Conservation (phyloP, 1,140 invertebrate species). For the Battus philenor region DNA sequence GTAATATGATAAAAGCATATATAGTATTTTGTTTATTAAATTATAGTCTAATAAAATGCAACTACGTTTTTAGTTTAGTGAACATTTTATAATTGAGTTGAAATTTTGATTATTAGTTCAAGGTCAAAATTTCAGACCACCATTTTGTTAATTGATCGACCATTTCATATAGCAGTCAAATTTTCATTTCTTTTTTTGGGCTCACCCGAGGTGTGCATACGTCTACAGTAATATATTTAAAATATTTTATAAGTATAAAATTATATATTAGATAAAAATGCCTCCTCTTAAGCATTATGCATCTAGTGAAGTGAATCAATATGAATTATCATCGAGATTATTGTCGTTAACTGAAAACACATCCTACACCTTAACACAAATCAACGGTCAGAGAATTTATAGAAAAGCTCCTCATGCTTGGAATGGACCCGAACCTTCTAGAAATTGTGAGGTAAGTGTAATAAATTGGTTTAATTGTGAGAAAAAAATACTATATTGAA, state of each 20-base stretch:
- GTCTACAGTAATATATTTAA: constrained; percentile 21
- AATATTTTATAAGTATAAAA: constrained; percentile 51
- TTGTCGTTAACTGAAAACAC: constrained; percentile 65
- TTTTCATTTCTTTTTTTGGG: constrained; percentile 30
- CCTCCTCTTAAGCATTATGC: constrained; percentile 65
- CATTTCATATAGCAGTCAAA: background rate
- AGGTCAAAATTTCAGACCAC: constrained; percentile 34
- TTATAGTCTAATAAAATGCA: too few relatives aligned
- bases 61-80: too few relatives aligned
- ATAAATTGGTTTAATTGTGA: background rate
- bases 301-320: constrained; percentile 70
- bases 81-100: too few relatives aligned
- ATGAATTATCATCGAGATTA: constrained; percentile 70
- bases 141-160: constrained; percentile 49
- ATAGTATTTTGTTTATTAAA: too few relatives aligned
- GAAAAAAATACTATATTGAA: constrained; percentile 1
- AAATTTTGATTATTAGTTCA: constrained; percentile 19
- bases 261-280: constrained; percentile 48
- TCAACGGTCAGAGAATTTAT: constrained; percentile 69
- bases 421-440: constrained; percentile 63
- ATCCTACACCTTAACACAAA: constrained; percentile 67
- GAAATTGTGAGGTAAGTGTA: constrained; percentile 63
- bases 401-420: constrained; percentile 64
- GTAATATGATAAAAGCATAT: too few relatives aligned
- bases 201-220: constrained; percentile 23